Conservation (phyloP, 37 sponge, comb jelly and placozoan genomes). For the Lycopodina hypogea region DNA sequence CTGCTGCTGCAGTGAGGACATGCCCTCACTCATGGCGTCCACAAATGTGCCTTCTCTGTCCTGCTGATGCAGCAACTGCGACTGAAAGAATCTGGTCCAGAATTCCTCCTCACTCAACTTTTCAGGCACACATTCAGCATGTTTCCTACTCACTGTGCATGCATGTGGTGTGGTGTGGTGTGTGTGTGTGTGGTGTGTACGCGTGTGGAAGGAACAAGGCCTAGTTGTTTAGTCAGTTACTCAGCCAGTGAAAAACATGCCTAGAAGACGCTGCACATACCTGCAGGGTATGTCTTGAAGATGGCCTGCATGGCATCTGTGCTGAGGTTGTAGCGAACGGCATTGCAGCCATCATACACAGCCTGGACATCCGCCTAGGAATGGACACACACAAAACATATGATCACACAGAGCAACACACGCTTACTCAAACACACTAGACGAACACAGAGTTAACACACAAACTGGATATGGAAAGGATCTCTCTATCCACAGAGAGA, state of each 20-base stretch:
- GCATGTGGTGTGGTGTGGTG: no score
- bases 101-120: conserved; percentile 82
- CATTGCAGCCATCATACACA: conserved; percentile 69
- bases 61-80: conserved; percentile 72
- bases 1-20: no score
- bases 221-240: no score
- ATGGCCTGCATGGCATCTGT: conserved; percentile 72
- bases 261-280: no score
- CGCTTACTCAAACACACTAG: not conserved
- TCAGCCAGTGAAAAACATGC: no score
- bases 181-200: no score
- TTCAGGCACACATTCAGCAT: conserved; percentile 66
- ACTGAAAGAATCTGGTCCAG: conserved; percentile 85
- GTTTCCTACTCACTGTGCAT: conserved; percentile 57
- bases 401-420: not conserved
- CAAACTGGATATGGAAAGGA: not conserved
- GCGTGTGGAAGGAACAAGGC: no score
- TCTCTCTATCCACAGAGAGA: not conserved
- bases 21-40: not conserved
- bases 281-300: conserved; percentile 86
- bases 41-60: no score
- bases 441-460: no score
- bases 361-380: conserved; percentile 77
- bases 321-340: conserved; percentile 72
- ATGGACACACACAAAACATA: not conserved